Evolutionary conservation across 2,797 vertebrate genomes (phyloP), one percentile per base, ranked within the genome.

Genomic region (Fistularia commersonii): DNA sequence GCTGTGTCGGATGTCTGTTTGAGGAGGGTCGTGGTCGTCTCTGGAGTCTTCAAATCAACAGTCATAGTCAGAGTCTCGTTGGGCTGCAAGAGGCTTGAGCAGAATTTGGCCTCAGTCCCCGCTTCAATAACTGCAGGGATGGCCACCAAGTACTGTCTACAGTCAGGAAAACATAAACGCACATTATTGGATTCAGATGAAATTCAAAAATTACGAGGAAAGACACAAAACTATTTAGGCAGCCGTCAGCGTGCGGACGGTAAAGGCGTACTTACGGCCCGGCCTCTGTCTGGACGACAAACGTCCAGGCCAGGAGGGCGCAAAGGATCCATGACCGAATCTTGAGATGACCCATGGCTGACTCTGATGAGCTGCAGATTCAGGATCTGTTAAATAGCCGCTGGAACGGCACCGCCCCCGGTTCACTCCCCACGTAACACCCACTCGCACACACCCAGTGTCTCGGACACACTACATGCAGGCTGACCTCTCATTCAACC

Each of bases 81-180:
- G 23, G 83, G 80, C 11, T 84, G 65, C 51, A 88, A 36, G 57
- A 91, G 72, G 66, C 67, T 88, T 0, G 15, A 38, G 50, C 88
- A 91, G 3, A 90, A 57, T 14, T 59, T 76, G 13, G 73, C 61
- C n/a, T 81, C 31, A 41, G 78, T 63, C 54, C 80, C 89, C 0
- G 83, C 71, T 48, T 78, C 77, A 4, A 89, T 69, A 11, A 66
- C 48, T 1, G 70, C 85, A 60, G 90, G 88, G 49, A 88, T 57
- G 13, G 79, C 67, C 7, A 89, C 84, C 76, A 85, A 61, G 69
- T 87, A 91, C 35, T 71, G 40, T 36, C 90, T 91, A n/a, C 8
- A 47, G 11, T 34, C 13, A 49, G 3, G 65, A 1, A 66, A 11
- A 52, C 7, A 50, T 6, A 35, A 3, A 43, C 8, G 44, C 0